Evolutionary conservation across 2,888 invertebrate genomes (phyloP).

Genomic region (Cyrtodaria siliqua): DNA sequence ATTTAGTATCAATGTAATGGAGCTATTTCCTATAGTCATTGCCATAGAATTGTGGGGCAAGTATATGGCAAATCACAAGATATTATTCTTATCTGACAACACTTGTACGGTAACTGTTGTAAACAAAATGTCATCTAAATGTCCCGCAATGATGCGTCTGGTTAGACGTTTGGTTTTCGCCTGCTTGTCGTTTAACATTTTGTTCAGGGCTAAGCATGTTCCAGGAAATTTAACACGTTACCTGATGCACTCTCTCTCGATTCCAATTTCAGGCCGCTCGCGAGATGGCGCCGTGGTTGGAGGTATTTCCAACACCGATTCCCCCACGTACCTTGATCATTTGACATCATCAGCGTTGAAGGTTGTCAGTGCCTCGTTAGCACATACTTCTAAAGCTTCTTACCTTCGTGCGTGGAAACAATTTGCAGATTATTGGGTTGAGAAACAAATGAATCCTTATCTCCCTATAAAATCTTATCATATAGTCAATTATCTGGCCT

Average conservation of each 20-base stretch:
- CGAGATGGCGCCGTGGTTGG: constrained; percentile 25
- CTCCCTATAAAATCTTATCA: not conserved
- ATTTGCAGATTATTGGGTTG: too few species aligned
- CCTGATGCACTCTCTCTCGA: not conserved
- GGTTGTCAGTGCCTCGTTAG: not conserved
- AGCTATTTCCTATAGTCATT: not conserved
- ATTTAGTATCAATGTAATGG: not conserved
- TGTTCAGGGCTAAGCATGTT: constrained; percentile 1
- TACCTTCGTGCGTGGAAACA: not conserved
- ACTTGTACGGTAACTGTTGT: constrained; percentile 25
- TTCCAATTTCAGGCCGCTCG: constrained; percentile 47
- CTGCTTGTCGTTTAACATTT: constrained; percentile 2
- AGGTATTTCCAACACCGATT: not conserved
- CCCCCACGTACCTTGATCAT: not conserved
- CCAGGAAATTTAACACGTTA: not conserved
- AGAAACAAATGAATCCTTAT: not conserved
- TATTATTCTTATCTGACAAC: constrained; percentile 47
- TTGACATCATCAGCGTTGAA: not conserved
- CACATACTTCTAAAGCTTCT: not conserved
- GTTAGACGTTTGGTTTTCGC: constrained; percentile 26
- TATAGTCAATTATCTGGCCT: not conserved
- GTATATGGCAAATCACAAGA: constrained; percentile 22
- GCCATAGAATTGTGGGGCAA: not conserved
- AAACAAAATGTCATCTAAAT: constrained; percentile 37
- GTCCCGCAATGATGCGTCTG: constrained; percentile 28